A percentile compares a stretch with the other conserved stretches of the same genome.
phyloP scores from a whole-genome alignment of 53 echinoderm and acorn worm species.

The Actinopyga echinites region DNA sequence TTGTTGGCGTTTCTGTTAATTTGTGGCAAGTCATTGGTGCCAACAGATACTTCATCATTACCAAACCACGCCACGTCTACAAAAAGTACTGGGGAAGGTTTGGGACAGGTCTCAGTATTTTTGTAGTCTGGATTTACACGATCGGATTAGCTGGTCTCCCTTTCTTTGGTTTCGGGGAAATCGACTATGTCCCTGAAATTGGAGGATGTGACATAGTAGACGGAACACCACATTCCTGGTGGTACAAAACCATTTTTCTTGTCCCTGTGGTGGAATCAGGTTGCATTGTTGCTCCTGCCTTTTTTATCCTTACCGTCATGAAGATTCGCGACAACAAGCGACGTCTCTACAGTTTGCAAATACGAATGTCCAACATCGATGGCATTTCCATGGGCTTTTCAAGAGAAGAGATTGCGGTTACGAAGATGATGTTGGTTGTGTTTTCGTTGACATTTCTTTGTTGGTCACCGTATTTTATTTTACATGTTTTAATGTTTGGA shows the following conservation, averaged over 20 bases:
- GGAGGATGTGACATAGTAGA: slow-evolving; percentile 37
- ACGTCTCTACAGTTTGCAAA: not conserved
- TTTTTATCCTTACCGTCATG: slow-evolving; percentile 8
- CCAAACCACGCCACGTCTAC: slow-evolving; percentile 13
- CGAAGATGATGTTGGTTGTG: slow-evolving; percentile 7
- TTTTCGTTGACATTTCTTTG: not conserved
- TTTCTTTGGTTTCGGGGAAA: slow-evolving; percentile 19
- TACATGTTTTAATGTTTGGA: not conserved
- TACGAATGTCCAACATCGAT: not conserved
- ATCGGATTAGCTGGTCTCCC: not conserved
- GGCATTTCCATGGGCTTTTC: not conserved
- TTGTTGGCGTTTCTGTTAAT: not conserved
- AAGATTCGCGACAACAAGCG: slow-evolving; percentile 25
- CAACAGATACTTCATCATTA: slow-evolving; percentile 37
- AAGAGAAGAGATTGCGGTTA: slow-evolving; percentile 22
- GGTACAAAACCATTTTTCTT: slow-evolving; percentile 9
- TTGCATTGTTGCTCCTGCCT: slow-evolving; percentile 20
- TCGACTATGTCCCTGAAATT: slow-evolving; percentile 23
- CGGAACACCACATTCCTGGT: not conserved
- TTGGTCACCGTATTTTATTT: slow-evolving; percentile 25
- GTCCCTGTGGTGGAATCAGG: slow-evolving; percentile 5
- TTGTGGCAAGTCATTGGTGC: slow-evolving; percentile 15
- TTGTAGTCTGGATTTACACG: not conserved
- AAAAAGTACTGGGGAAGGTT: slow-evolving; percentile 12
- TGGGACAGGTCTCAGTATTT: not conserved